Evolutionary conservation across 2,888 invertebrate species (phyloP), one percentile per base, ranked within the genome.

Genomic region (Melanargia galathea): DNA sequence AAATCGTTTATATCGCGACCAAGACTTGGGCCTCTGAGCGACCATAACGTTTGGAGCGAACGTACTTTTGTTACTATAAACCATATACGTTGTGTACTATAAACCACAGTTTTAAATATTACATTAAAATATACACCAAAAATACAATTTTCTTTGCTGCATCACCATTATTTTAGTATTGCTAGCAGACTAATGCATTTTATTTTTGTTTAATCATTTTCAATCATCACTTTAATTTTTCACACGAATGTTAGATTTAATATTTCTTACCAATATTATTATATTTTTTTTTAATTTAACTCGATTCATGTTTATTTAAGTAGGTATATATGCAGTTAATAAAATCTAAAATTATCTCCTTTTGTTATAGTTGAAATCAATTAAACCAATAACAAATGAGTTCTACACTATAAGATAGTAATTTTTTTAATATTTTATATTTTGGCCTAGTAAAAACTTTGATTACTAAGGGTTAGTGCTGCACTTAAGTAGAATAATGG

Each of bases 151-250:
- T 46, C 52, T 52, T 49, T 30, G 10, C 33, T 5, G 3, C 38
- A 24, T 54, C 20, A 13, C 40, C 30, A 38, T 38, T 24, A 30
- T 30, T 55, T 40, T 26, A 55, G 40, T 43, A 43, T 55, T 55
- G 40, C 16, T 55, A 55, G 55, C 24, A 22, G 16, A 22, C 11
- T 18, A 46, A 46, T 46, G 1, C 45, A 46, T 46, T 11, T 46
- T 46, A 11, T 18, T 5, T 26, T 11, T 38, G 2, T 38, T 26
- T 18, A 55, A 55, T 55, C 55, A 55, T 26, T 55, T 55, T 55
- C 26, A 40, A 40, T 40, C 54, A 38, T 38, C 35, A 54, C 13
- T 55, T 40, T 24, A 22, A 20, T 52, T 35, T 54, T 1, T 40
- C 38, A 33, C 33, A 20, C n/a, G 7, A 49, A 51, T 52, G 6